phyloP scores from a whole-genome alignment of 2,113 vertebrate species.

The Chauna torquata region DNA sequence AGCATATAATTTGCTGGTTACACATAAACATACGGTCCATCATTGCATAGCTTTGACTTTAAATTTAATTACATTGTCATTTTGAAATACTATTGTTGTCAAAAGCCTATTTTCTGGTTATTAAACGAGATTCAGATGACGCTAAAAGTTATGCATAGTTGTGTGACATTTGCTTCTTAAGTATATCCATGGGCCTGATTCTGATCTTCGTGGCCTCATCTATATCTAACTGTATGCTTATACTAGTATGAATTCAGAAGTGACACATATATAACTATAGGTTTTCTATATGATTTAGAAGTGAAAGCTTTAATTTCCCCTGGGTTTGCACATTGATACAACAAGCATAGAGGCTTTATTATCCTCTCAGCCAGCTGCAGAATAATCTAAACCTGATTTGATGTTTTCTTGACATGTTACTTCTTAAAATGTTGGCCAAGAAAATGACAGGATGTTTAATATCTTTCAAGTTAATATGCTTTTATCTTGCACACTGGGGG shows the following conservation, averaged over 20 bases:
- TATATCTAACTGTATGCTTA: not conserved
- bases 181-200: not conserved
- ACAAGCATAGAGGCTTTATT: not conserved
- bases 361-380: not conserved
- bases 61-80: conserved; percentile 72
- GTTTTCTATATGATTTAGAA: not conserved
- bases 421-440: not conserved
- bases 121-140: conserved; percentile 50
- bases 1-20: conserved; percentile 69
- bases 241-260: not conserved
- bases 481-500: not conserved
- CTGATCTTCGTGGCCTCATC: not conserved
- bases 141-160: conserved; percentile 33
- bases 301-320: not conserved
- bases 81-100: conserved; percentile 67
- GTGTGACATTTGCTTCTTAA: not conserved
- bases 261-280: not conserved
- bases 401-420: not conserved
- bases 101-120: conserved; percentile 68
- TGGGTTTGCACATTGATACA: not conserved
- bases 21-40: conserved; percentile 56
- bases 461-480: not conserved
- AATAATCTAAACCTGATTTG: not conserved
- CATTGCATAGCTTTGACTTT: conserved; percentile 61
- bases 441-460: not conserved